Conservation (phyloP, 1,140 invertebrate genomes). For the Adoxophyes honmai region DNA sequence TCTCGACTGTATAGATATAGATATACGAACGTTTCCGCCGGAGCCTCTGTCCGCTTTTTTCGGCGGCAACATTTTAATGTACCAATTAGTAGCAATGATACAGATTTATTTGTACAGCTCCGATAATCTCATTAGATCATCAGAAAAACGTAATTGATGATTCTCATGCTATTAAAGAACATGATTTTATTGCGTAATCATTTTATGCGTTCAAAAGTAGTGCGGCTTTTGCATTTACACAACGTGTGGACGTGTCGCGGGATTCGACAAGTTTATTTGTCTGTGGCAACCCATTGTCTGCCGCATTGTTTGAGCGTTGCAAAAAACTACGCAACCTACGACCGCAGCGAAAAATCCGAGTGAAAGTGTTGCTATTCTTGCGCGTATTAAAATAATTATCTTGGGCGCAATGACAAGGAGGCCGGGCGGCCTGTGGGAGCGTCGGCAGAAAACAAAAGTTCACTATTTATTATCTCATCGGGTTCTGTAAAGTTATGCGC, state of each 20-base stretch:
- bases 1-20: conserved; percentile 30
- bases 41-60: conserved; percentile 40
- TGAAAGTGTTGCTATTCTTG: conserved; percentile 41
- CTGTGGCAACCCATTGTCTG: conserved; percentile 24
- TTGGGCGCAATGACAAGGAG: conserved; percentile 5
- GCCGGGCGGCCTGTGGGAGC: conserved; percentile 25
- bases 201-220: neutral
- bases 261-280: conserved; percentile 19
- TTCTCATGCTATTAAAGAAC: neutral
- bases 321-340: neutral
- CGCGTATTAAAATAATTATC: conserved; percentile 48
- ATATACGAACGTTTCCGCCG: conserved; percentile 49
- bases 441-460: conserved; percentile 21
- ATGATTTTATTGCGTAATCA: conserved; percentile 9
- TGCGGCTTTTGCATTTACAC: neutral
- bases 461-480: conserved; percentile 6
- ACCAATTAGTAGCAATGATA: conserved; percentile 56
- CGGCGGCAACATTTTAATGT: conserved; percentile 30
- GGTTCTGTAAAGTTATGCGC: conserved; percentile 2
- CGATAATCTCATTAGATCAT: conserved; percentile 35
- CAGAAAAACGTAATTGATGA: conserved; percentile 21
- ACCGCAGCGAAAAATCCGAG: conserved; percentile 30
- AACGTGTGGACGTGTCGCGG: neutral
- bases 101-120: conserved; percentile 38
- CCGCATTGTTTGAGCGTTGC: conserved; percentile 20